A percentile compares a stretch with the other conserved stretches of the same genome.
Evolutionary conservation across 2,888 invertebrate genomes (phyloP).

Genomic region (Zhuqinia jingwanae): DNA sequence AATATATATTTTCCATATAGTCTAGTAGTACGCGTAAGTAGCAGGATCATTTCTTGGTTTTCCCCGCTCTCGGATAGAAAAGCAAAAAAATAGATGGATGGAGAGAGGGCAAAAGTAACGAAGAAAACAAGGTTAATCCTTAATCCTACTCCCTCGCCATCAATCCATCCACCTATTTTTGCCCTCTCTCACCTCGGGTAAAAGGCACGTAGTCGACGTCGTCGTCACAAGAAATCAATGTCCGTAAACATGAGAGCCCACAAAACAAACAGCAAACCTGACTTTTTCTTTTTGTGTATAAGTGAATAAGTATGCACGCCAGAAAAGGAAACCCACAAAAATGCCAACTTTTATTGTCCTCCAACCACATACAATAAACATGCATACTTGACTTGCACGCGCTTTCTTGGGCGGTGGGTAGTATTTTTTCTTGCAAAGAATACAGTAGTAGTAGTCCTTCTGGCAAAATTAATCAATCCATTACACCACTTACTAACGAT

Average conservation of each 20-base stretch:
- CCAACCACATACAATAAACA: constrained; percentile 32
- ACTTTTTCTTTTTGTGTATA: not conserved
- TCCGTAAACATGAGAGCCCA: not conserved
- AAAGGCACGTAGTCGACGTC: too few relatives aligned
- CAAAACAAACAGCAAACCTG: not conserved
- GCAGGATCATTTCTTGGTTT: too few relatives aligned
- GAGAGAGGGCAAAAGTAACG: not conserved
- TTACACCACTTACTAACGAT: not conserved
- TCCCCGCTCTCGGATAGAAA: not conserved
- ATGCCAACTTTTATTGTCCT: constrained; percentile 32
- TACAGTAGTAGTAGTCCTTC: not conserved
- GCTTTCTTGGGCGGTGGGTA: not conserved
- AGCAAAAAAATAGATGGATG: constrained; percentile 5
- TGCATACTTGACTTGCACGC: not conserved
- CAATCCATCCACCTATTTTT: not conserved
- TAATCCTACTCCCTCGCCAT: not conserved
- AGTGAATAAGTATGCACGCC: not conserved
- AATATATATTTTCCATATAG: not conserved
- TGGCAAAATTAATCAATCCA: constrained; percentile 46
- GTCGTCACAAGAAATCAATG: constrained; percentile 47
- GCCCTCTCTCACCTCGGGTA: not conserved
- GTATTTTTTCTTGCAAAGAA: not conserved
- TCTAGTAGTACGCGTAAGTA: too few relatives aligned
- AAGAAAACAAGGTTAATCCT: constrained; percentile 37
- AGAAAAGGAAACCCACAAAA: not conserved